Evolutionary conservation across 1,140 invertebrate species (phyloP), one percentile per base, ranked within the genome.

Genomic region (Cydia fagiglandana): DNA sequence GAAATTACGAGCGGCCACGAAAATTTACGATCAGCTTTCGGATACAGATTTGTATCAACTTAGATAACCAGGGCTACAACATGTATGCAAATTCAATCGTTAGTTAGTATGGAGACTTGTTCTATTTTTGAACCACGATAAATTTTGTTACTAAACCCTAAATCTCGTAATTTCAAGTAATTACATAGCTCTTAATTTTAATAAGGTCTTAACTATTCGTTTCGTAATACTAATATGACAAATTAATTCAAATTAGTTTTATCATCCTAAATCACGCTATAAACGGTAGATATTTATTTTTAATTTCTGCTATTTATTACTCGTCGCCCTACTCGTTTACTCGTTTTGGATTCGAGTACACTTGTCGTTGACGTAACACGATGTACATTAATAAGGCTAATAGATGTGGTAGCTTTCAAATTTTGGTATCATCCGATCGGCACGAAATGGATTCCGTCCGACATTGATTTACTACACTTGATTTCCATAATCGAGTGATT

Each of bases 301-400:
- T 70, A 70, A 45, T 70, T 70, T 45, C 34, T 38, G 13, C 38
- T 20, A 70, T 70, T 70, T 70, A 70, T 70, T 70, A 70, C 66
- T 38, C 20, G 56, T 20, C 53, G n/a, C 45, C 15, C n/a, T n/a
- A n/a, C n/a, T n/a, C n/a, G n/a, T n/a, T n/a, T n/a, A n/a, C n/a
- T n/a, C n/a, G n/a, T n/a, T n/a, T n/a, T n/a, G 66, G 66, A 70
- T 41, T 70, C 66, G 30, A 70, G 66, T 70, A 70, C 66, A 70
- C 66, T 41, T 70, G 28, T n/a, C 1, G 20, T 20, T 61, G 56
- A 61, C 56, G 66, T 24, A 70, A 70, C 66, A 41, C 9, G 9
- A 56, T 56, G 30, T 0, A 13, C 30, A 38, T 70, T 41, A 70
- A 38, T 70, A 70, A 70, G 66, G 66, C 34, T 70, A 70, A 70